phyloP scores from a whole-genome alignment of 2,113 vertebrate genomes.

The Fregetta grallaria region DNA sequence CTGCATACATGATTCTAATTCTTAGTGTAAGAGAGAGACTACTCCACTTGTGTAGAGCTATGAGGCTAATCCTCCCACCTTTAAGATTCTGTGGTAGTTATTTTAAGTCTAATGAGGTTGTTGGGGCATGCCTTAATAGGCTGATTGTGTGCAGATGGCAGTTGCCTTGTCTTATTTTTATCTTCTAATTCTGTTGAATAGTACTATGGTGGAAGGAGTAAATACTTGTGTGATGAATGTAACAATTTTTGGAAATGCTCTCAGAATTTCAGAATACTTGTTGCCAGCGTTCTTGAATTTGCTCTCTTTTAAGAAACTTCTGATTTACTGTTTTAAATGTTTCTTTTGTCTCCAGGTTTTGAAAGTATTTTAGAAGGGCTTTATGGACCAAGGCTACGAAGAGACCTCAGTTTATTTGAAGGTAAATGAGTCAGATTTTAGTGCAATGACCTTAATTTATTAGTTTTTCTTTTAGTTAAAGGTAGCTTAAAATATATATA shows the following conservation, averaged over 20 bases:
- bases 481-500: not conserved
- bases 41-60: not conserved
- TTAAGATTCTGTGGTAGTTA: slow-evolving; percentile 52
- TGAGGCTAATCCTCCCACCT: slow-evolving; percentile 49
- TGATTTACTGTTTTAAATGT: slow-evolving; percentile 36
- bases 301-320: not conserved
- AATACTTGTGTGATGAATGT: not conserved
- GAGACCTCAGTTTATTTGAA: slow-evolving; percentile 98
- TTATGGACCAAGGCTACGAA: slow-evolving; percentile 95
- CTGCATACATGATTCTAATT: not conserved
- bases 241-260: not conserved
- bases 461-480: slow-evolving; percentile 11
- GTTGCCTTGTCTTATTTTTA: slow-evolving; percentile 41
- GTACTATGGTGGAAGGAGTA: not conserved
- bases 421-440: slow-evolving; percentile 76
- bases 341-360: slow-evolving; percentile 86
- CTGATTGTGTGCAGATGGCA: slow-evolving; percentile 49
- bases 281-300: not conserved
- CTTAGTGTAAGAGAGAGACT: not conserved
- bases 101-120: slow-evolving; percentile 65
- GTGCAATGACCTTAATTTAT: not conserved
- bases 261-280: not conserved
- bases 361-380: slow-evolving; percentile 99
- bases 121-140: slow-evolving; percentile 60
- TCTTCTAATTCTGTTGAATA: slow-evolving; percentile 24